These are phyloP conservation scores for Agrochola lota DNA, from an alignment of 2,888 invertebrate species.

Conservation along the genomic window DNA sequence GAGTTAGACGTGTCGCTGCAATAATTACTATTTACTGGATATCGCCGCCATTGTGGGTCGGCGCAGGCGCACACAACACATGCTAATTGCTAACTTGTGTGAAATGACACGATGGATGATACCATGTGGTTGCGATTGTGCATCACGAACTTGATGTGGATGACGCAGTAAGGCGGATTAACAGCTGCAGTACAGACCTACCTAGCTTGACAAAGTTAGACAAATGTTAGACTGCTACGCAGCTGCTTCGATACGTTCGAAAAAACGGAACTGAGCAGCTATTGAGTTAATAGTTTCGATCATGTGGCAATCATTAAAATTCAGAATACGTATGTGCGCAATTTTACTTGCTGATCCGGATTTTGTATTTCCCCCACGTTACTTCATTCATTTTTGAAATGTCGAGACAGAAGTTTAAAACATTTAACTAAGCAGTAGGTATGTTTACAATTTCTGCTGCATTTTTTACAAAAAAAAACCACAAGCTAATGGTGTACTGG, in stretches of 20 bases:
- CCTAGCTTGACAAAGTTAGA: not conserved
- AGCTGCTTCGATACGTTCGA: not conserved
- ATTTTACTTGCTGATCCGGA: slow-evolving; percentile 1
- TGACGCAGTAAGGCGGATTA: not conserved
- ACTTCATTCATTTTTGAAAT: not conserved
- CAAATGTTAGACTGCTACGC: not conserved
- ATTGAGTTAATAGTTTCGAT: not conserved
- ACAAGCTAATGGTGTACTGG: too few species aligned
- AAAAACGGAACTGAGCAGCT: not conserved
- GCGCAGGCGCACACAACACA: slow-evolving; percentile 36
- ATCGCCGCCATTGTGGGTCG: slow-evolving; percentile 20
- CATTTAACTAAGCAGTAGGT: not conserved
- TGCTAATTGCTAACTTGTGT: slow-evolving; percentile 45
- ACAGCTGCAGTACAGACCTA: not conserved
- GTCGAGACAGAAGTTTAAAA: not conserved
- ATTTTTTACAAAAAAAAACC: too few species aligned
- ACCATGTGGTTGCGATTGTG: slow-evolving; percentile 26
- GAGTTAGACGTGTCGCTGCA: not conserved
- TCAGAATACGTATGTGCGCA: not conserved
- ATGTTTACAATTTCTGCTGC: not conserved
- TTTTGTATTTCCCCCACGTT: not conserved
- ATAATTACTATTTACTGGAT: slow-evolving; percentile 45
- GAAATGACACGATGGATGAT: slow-evolving; percentile 9
- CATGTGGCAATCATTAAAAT: not conserved
- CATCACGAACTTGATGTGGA: not conserved